phyloP scores from a whole-genome alignment of 2,888 invertebrate species.

The Pharmacophagus antenor region DNA sequence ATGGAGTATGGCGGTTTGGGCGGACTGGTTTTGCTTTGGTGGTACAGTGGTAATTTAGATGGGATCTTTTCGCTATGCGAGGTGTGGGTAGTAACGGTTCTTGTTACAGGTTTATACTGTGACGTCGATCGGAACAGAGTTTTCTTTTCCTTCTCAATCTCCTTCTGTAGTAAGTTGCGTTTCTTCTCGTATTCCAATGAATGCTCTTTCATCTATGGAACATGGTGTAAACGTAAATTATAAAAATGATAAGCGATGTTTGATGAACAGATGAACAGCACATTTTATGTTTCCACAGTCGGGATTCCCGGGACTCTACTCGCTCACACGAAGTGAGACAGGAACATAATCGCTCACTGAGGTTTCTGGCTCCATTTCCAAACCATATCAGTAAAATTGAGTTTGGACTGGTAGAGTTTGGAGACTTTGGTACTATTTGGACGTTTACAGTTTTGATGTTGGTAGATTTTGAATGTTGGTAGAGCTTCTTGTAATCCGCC shows the following conservation, averaged over 20 bases:
- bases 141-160: constrained; percentile 64
- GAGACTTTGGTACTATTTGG: too few relatives aligned
- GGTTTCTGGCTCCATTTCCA: too few relatives aligned
- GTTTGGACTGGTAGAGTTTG: too few relatives aligned
- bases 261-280: too few relatives aligned
- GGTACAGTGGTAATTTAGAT: constrained; percentile 63
- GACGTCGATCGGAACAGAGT: constrained; percentile 43
- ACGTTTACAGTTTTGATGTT: too few relatives aligned
- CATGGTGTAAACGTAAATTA: neutral
- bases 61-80: constrained; percentile 36
- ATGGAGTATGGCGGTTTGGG: constrained; percentile 57
- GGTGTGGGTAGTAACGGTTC: constrained; percentile 51
- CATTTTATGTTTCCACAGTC: too few relatives aligned
- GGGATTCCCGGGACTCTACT: too few relatives aligned
- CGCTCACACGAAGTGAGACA: too few relatives aligned
- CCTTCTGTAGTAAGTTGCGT: constrained; percentile 70
- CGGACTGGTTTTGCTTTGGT: constrained; percentile 51
- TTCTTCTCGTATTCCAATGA: constrained; percentile 70
- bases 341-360: too few relatives aligned
- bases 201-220: constrained; percentile 73
- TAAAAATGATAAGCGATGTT: neutral
- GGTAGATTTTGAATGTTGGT: too few relatives aligned
- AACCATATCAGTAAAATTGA: too few relatives aligned
- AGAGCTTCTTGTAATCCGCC: too few relatives aligned
- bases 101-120: constrained; percentile 31